Conservation (phyloP, 2,797 vertebrate genomes). For the Thaleichthys pacificus region DNA sequence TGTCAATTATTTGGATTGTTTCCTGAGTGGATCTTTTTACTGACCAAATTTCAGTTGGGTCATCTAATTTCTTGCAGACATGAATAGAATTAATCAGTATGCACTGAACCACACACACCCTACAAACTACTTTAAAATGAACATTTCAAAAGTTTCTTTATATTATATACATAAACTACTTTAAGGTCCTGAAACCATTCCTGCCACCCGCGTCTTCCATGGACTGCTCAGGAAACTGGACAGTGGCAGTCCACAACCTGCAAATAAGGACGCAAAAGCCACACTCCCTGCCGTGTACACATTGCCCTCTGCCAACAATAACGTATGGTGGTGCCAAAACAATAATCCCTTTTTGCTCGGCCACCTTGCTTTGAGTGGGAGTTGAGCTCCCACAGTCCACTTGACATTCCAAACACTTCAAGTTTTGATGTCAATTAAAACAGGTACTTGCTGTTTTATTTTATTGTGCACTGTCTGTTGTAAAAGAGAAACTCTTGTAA, state of each 20-base stretch:
- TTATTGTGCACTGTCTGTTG: conserved; percentile 14
- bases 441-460: conserved; percentile 33
- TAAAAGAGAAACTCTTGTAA: neutral
- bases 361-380: conserved; percentile 52
- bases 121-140: neutral
- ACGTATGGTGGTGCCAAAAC: conserved; percentile 53
- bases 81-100: neutral
- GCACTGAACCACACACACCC: neutral
- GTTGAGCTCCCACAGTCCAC: conserved; percentile 62
- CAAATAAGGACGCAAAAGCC: conserved; percentile 34
- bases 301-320: conserved; percentile 58
- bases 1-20: conserved; percentile 57
- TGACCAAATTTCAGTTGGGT: no score
- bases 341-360: conserved; percentile 47
- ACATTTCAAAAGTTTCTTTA: neutral
- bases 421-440: conserved; percentile 55
- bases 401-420: conserved; percentile 47
- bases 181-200: conserved; percentile 8
- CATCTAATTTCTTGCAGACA: neutral
- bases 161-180: neutral
- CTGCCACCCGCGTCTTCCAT: conserved; percentile 22
- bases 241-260: conserved; percentile 29
- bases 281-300: conserved; percentile 50
- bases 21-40: conserved; percentile 42
- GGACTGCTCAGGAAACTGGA: conserved; percentile 11